Percentiles rank a stretch among this genome's conserved stretches.
phyloP scores from a whole-genome alignment of 2,113 vertebrate genomes.

The Grammomys surdaster region DNA sequence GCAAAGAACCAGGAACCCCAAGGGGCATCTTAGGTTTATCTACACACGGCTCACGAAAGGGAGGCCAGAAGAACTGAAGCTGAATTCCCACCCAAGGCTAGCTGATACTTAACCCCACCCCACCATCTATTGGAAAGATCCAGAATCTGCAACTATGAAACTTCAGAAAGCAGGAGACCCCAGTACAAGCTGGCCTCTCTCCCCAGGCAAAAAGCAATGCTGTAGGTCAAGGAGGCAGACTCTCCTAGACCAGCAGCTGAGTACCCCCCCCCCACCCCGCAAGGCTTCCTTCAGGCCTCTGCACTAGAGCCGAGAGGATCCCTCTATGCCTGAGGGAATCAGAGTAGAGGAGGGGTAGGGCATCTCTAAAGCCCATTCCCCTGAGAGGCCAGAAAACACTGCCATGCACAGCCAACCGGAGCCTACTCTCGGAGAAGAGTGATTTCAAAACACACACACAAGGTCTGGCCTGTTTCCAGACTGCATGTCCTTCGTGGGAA shows the following conservation, averaged over 20 bases:
- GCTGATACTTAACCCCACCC: not conserved
- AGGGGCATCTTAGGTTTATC: fast-evolving
- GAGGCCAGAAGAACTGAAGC: not conserved
- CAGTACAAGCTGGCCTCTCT: not conserved
- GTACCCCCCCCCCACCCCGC: no score
- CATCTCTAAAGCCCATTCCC: fast-evolving
- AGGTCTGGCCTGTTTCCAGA: not conserved
- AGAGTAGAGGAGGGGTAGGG: not conserved
- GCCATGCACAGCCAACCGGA: not conserved
- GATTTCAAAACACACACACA: not conserved
- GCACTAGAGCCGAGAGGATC: not conserved
- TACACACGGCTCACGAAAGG: fast-evolving
- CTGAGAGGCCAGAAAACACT: fast-evolving
- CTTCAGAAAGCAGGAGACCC: not conserved
- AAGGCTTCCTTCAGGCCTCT: not conserved
- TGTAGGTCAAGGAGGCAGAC: not conserved
- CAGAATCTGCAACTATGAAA: not conserved
- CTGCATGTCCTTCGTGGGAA: not conserved
- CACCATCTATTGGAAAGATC: not conserved
- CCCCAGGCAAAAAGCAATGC: not conserved
- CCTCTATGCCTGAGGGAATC: not conserved
- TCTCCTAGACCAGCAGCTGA: not conserved
- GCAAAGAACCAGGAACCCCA: not conserved
- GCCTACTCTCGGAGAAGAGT: not conserved
- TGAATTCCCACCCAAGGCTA: no score